These are phyloP conservation scores for Operophtera brumata DNA, from an alignment of 2,888 invertebrate species.

Conservation along the genomic window DNA sequence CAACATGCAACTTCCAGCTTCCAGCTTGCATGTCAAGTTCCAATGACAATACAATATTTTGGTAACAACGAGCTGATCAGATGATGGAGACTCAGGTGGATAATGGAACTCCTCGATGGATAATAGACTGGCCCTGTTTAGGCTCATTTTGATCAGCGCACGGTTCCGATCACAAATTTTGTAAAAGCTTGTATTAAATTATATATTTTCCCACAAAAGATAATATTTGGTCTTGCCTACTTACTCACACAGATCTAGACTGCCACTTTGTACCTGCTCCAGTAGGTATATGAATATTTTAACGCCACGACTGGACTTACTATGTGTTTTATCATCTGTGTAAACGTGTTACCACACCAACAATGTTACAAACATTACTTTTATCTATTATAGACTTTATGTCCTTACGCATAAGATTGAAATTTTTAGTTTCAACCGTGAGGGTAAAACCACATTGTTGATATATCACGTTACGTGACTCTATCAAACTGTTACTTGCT, in stretches of 20 bases:
- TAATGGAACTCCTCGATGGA: too few relatives aligned
- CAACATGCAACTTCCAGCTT: too few relatives aligned
- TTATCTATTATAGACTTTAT: neutral
- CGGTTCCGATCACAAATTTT: too few relatives aligned
- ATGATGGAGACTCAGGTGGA: too few relatives aligned
- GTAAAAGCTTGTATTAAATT: too few relatives aligned
- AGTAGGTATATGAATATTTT: conserved; percentile 12
- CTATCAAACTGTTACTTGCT: conserved; percentile 5
- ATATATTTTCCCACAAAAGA: too few relatives aligned
- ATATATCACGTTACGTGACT: conserved; percentile 11
- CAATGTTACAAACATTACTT: conserved; percentile 1
- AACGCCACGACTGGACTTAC: conserved; percentile 17
- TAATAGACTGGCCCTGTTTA: too few relatives aligned
- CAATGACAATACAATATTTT: too few relatives aligned
- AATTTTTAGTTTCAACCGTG: neutral
- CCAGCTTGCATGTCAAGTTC: too few relatives aligned
- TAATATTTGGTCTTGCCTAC: too few relatives aligned
- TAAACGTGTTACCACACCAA: conserved; percentile 9
- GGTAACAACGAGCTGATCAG: too few relatives aligned
- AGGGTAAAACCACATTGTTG: conserved; percentile 1
- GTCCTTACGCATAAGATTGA: neutral
- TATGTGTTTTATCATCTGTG: conserved; percentile 22
- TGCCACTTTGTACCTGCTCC: neutral
- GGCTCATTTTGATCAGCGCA: too few relatives aligned
- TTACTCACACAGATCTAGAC: neutral